Conservation (phyloP, 1,140 invertebrate genomes). For the Steinernema feltiae region DNA sequence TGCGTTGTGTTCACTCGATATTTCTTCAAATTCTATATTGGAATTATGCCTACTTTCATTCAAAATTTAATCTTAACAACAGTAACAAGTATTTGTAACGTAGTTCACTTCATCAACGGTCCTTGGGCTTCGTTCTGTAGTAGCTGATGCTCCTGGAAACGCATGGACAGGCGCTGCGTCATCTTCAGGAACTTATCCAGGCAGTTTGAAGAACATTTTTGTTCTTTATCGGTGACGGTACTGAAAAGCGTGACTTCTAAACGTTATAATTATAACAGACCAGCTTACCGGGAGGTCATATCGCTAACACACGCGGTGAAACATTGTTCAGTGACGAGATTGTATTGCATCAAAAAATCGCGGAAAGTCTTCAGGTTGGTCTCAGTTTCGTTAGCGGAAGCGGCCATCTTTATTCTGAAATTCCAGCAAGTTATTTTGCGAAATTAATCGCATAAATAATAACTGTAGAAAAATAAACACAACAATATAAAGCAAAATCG, state of each 20-base stretch:
- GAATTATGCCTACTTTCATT: not conserved
- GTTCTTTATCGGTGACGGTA: constrained; percentile 48
- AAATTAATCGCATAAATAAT: not conserved
- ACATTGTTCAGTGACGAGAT: constrained; percentile 50
- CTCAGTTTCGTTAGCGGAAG: constrained; percentile 24
- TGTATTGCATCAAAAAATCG: constrained; percentile 55
- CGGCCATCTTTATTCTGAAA: not conserved
- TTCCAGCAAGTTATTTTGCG: not conserved
- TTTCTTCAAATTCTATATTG: too few relatives aligned
- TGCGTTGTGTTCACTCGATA: too few relatives aligned
- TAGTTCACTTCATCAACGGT: not conserved
- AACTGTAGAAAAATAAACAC: too few relatives aligned
- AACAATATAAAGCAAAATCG: not conserved
- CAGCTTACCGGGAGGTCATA: constrained; percentile 38
- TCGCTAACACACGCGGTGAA: constrained; percentile 47
- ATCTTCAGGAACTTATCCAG: constrained; percentile 53
- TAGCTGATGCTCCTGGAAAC: constrained; percentile 54
- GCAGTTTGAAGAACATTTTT: constrained; percentile 49
- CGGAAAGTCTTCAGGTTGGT: constrained; percentile 47
- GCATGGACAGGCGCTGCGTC: constrained; percentile 51
- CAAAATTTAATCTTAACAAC: not conserved
- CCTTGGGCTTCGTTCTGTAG: constrained; percentile 48
- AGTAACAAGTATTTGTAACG: not conserved
- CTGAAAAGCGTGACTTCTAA: constrained; percentile 39
- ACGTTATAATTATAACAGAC: not conserved